Percentiles rank a stretch among this genome's conserved stretches.
phyloP scores from a whole-genome alignment of 2,888 invertebrate genomes.

The Maniola hyperantus region DNA sequence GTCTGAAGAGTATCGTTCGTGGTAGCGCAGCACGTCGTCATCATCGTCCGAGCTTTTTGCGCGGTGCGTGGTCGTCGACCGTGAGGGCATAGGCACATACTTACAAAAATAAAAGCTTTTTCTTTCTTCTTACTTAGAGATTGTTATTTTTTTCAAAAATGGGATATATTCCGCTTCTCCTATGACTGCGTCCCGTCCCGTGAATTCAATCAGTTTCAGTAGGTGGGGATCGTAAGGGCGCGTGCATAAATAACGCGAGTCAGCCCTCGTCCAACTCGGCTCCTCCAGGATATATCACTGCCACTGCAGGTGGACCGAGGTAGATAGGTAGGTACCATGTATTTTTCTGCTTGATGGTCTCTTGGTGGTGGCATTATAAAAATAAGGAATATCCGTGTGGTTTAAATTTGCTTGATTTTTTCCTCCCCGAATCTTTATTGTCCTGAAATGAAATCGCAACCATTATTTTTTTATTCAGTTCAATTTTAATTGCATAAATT shows the following conservation, averaged over 20 bases:
- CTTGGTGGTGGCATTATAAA: not conserved
- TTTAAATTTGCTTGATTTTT: too few relatives aligned
- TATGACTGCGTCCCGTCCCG: constrained; percentile 38
- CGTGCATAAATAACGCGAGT: constrained; percentile 72
- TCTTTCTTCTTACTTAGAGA: not conserved
- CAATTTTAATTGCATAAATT: too few relatives aligned
- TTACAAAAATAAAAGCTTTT: too few relatives aligned
- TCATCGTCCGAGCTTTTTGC: too few relatives aligned
- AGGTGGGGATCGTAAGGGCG: constrained; percentile 64
- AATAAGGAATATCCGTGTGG: not conserved
- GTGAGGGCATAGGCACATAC: too few relatives aligned
- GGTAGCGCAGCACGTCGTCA: too few relatives aligned
- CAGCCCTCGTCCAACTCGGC: constrained; percentile 48
- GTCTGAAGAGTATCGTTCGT: too few relatives aligned
- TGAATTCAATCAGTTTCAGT: constrained; percentile 73
- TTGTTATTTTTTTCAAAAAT: not conserved
- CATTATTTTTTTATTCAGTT: too few relatives aligned
- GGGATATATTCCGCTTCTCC: constrained; percentile 45
- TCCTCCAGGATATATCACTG: constrained; percentile 47
- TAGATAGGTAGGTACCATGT: not conserved
- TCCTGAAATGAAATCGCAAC: too few relatives aligned
- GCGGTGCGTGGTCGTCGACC: too few relatives aligned
- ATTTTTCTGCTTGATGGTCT: not conserved
- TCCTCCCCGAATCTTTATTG: too few relatives aligned
- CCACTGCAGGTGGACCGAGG: constrained; percentile 19